Evolutionary conservation across 2,888 invertebrate species (phyloP).

Genomic region (Leucophora obtusa): DNA sequence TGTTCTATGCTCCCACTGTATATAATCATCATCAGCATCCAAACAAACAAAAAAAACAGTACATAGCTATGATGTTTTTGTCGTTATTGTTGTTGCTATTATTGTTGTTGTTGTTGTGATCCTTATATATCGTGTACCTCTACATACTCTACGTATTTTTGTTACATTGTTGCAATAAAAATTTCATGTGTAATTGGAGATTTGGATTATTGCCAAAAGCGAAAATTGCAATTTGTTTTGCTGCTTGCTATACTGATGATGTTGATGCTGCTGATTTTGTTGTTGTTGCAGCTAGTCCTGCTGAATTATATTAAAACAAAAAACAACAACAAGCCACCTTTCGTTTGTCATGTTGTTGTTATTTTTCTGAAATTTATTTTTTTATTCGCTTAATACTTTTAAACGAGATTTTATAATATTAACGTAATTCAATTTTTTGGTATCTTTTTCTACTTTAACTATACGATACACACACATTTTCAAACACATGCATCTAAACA

Average conservation of each 20-base stretch:
- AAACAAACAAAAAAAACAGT: conserved; percentile 15
- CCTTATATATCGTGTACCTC: conserved; percentile 18
- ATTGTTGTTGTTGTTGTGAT: conserved; percentile 22
- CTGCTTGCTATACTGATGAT: conserved; percentile 27
- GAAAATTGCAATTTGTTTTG: conserved; percentile 65
- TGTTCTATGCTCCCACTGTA: background rate
- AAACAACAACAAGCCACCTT: conserved; percentile 10
- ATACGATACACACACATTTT: background rate
- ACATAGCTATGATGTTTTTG: conserved; percentile 57
- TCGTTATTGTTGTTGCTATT: conserved; percentile 16
- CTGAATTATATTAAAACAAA: conserved; percentile 32
- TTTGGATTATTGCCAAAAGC: conserved; percentile 66
- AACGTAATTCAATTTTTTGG: conserved; percentile 56
- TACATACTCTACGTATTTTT: conserved; percentile 37
- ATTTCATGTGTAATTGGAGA: conserved; percentile 66
- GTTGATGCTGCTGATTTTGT: conserved; percentile 16
- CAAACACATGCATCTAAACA: background rate
- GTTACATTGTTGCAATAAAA: conserved; percentile 65
- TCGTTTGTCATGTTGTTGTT: conserved; percentile 13
- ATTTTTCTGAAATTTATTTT: conserved; percentile 17
- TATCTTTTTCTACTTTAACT: conserved; percentile 14
- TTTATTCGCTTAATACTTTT: conserved; percentile 55
- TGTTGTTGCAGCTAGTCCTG: conserved; percentile 30
- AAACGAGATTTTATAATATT: conserved; percentile 60
- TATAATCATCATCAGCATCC: conserved; percentile 36